A percentile compares a stretch with the other conserved stretches of the same genome.
Conservation (phyloP, 2,113 vertebrate species). For the Dromiciops gliroides region DNA sequence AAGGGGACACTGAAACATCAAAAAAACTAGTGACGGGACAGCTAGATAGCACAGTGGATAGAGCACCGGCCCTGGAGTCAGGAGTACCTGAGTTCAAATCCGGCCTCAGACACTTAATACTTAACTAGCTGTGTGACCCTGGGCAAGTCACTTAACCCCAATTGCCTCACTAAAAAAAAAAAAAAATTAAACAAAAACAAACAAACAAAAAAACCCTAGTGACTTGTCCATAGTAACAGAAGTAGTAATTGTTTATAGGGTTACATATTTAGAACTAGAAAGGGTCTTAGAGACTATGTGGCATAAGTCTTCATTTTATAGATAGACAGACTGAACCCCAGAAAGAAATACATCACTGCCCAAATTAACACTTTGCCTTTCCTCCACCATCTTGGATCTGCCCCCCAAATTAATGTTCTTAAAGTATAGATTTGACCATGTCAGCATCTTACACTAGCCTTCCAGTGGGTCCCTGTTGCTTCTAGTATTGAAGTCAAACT, state of each 20-base stretch:
- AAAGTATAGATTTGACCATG: neutral
- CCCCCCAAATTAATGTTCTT: neutral
- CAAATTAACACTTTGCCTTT: no score
- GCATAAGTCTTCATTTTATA: neutral
- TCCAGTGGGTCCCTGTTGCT: neutral
- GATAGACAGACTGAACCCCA: neutral
- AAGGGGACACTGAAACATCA: neutral
- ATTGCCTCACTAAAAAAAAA: no score
- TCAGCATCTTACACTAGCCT: neutral
- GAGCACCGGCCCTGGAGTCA: no score
- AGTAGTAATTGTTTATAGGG: neutral
- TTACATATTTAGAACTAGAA: neutral
- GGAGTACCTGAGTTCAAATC: no score
- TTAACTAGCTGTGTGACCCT: no score
- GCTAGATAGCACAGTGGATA: no score
- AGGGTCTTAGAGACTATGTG: neutral
- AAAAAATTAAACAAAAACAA: no score
- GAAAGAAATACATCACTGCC: neutral
- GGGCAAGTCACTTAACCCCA: no score
- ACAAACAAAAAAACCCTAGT: no score
- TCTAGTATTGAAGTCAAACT: neutral
- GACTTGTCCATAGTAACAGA: neutral
- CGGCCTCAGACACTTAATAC: no score
- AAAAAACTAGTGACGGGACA: no score
- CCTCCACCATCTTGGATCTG: no score